Evolutionary conservation across 2,797 vertebrate species (phyloP), one percentile per base, ranked within the genome.

Genomic region (Onychomys arenicola): DNA sequence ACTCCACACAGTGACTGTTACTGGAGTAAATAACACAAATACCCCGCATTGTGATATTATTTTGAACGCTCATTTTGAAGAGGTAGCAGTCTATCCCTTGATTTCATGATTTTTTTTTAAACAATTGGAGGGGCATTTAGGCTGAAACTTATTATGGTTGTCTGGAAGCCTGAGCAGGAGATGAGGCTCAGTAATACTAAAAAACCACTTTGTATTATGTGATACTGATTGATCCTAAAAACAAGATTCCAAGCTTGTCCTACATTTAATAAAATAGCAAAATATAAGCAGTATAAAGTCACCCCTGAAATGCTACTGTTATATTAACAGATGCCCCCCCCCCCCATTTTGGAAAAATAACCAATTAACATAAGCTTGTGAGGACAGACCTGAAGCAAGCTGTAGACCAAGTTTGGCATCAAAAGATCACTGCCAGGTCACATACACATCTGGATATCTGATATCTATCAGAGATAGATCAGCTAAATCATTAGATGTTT

Each of bases 201-300:
- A 82, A 95, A 92, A 17, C 10, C 75, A 61, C 23, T 92, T 96
- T 40, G 9, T 81, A 67, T 2, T 93, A 27, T 69, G 25, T 95
- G 63, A 78, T 90, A 78, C 80, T 93, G 71, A 81, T 43, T 93
- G 71, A 81, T 43, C 89, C 27, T 86, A 76, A 65, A 34, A 83
- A 75, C 29, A 86, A 93, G n/a, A n/a, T 32, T 91, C 25, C 77
- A 81, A 67, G 80, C 71, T 85, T 88, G 1, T 57, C 19, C 40
- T 77, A 93, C 46, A 40, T 76, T 91, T 87, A 34, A 94, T 52
- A 73, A 93, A 86, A 3, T 65, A 81, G 46, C 37, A 80, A 90
- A 83, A 86, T 19, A 81, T 65, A 91, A 89, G 27, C 84, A 63
- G 34, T 8, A 63, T 67, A 78, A 96, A 89, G n/a, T 11, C 16